Percentiles rank a stretch among this genome's conserved stretches.
Conservation (phyloP, 2,113 vertebrate genomes). For the Fregata magnificens region DNA sequence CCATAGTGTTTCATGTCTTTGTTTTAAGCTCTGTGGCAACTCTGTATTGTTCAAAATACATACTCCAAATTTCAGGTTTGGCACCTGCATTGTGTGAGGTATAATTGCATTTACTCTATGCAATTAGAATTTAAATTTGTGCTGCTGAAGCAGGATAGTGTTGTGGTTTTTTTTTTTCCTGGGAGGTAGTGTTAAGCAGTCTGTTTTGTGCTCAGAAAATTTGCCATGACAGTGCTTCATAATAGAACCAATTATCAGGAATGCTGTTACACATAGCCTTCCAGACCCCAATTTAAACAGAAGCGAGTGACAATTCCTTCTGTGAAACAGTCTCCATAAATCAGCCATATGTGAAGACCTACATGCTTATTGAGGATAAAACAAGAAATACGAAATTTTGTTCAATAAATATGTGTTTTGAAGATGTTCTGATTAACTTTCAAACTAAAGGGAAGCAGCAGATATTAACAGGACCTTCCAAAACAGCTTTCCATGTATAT, state of each 20-base stretch:
- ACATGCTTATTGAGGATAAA: slow-evolving; percentile 1
- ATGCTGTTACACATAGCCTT: slow-evolving; percentile 55
- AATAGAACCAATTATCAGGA: slow-evolving; percentile 74
- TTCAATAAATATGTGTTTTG: not conserved
- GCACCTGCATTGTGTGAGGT: slow-evolving; percentile 42
- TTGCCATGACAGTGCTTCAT: slow-evolving; percentile 63
- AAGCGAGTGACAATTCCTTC: slow-evolving; percentile 59
- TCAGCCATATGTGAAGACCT: slow-evolving; percentile 39
- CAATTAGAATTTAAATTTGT: slow-evolving; percentile 64
- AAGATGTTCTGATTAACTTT: not conserved
- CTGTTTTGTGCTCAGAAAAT: slow-evolving; percentile 62
- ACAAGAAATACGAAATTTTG: not conserved
- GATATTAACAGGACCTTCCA: not conserved
- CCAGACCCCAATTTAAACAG: slow-evolving; percentile 70
- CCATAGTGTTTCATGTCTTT: not conserved
- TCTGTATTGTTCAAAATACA: slow-evolving; percentile 6
- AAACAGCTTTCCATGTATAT: not conserved
- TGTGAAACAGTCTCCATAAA: slow-evolving; percentile 47
- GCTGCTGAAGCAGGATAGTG: slow-evolving; percentile 3
- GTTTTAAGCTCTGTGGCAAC: not conserved
- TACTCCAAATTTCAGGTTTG: slow-evolving; percentile 2
- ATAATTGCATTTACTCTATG: slow-evolving; percentile 53
- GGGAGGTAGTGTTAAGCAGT: slow-evolving; percentile 29
- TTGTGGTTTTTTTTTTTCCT: slow-evolving; percentile 6
- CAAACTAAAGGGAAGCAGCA: not conserved